Evolutionary conservation across 1,140 invertebrate genomes (phyloP).

Genomic region (Hetaerina americana): DNA sequence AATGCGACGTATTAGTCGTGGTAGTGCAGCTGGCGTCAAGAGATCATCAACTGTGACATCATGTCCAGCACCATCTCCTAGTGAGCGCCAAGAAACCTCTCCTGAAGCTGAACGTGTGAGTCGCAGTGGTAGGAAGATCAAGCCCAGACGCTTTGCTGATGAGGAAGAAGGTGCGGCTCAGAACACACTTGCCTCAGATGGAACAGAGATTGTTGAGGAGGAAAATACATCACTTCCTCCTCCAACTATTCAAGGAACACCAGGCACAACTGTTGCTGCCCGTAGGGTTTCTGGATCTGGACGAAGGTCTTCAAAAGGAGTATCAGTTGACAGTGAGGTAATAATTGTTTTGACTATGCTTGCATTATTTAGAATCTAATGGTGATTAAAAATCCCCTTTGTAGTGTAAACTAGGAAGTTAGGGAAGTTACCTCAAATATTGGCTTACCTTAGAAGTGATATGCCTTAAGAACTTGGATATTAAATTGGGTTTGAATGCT

Average conservation of each 20-base stretch:
- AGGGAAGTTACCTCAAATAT: too few relatives aligned
- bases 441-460: too few relatives aligned
- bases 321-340: neutral
- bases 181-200: neutral
- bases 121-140: slow-evolving; percentile 60
- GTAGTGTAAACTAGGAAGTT: too few relatives aligned
- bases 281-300: neutral
- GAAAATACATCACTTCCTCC: neutral
- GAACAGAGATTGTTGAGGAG: neutral
- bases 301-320: neutral
- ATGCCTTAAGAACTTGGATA: too few relatives aligned
- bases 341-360: too few relatives aligned
- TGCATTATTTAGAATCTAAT: too few relatives aligned
- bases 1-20: neutral
- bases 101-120: slow-evolving; percentile 41
- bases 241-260: neutral
- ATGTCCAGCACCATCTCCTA: neutral
- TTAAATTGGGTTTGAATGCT: too few relatives aligned
- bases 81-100: neutral
- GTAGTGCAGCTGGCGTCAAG: neutral
- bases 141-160: slow-evolving; percentile 44
- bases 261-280: neutral
- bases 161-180: slow-evolving; percentile 17
- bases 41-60: neutral
- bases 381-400: too few relatives aligned